phyloP scores from a whole-genome alignment of 2,888 invertebrate genomes.

The Apocheima hispidaria region DNA sequence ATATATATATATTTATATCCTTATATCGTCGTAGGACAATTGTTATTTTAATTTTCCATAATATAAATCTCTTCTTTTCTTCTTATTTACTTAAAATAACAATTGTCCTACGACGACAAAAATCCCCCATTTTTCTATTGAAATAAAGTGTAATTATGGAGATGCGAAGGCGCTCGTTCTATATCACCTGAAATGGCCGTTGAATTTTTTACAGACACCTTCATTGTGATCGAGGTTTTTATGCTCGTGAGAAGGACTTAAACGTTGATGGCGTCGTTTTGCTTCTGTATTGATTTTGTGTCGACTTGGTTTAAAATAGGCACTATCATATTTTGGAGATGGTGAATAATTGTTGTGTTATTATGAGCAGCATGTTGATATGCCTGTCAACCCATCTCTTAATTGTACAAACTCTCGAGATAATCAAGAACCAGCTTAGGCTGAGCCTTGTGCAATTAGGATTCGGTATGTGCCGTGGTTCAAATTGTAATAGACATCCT shows the following conservation, averaged over 20 bases:
- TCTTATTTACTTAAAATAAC: too few species aligned
- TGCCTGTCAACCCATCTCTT: too few species aligned
- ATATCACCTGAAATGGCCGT: constrained; percentile 37
- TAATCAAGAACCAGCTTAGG: too few species aligned
- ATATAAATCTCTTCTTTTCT: too few species aligned
- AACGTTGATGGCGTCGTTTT: constrained; percentile 25
- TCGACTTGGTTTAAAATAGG: not conserved
- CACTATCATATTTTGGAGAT: not conserved
- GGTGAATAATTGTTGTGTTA: not conserved
- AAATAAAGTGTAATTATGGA: constrained; percentile 42
- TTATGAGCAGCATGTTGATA: not conserved
- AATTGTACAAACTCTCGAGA: too few species aligned
- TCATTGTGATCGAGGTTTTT: constrained; percentile 39
- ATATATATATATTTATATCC: too few species aligned
- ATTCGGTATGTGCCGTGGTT: too few species aligned
- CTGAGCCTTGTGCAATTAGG: too few species aligned
- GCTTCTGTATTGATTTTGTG: constrained; percentile 19
- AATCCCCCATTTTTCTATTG: constrained; percentile 28
- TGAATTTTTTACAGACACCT: constrained; percentile 40
- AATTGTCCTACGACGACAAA: constrained; percentile 24
- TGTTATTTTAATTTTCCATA: too few species aligned
- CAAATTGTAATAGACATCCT: too few species aligned
- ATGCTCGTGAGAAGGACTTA: constrained; percentile 27
- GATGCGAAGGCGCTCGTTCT: constrained; percentile 36
- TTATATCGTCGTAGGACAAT: constrained; percentile 22